Conservation (phyloP, 1,140 invertebrate genomes). For the Calycopis cecrops region DNA sequence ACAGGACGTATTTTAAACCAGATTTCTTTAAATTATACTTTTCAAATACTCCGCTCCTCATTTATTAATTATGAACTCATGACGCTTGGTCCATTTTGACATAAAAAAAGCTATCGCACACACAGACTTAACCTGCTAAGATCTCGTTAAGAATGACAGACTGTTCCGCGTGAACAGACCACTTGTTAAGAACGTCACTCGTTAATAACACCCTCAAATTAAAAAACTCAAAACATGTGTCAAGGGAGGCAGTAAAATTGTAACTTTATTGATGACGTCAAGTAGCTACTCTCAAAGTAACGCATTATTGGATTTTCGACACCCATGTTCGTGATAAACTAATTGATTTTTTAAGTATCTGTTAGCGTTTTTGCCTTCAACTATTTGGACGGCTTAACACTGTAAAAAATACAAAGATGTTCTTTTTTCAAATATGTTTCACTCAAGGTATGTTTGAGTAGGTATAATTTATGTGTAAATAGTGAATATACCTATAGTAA, state of each 20-base stretch:
- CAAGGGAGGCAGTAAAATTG: slow-evolving; percentile 54
- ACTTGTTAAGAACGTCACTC: slow-evolving; percentile 17
- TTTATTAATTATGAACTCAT: too few species aligned
- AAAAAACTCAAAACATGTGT: slow-evolving; percentile 40
- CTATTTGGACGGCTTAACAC: slow-evolving; percentile 9
- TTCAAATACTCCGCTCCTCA: too few species aligned
- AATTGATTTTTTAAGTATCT: slow-evolving; percentile 25
- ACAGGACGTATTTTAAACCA: too few species aligned
- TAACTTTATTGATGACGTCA: slow-evolving; percentile 57
- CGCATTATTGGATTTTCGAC: slow-evolving; percentile 8
- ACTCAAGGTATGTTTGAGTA: too few species aligned
- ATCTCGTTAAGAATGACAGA: slow-evolving; percentile 10
- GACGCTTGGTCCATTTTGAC: too few species aligned
- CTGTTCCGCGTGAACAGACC: neutral
- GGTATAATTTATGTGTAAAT: too few species aligned
- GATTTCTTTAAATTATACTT: too few species aligned
- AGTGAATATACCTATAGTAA: too few species aligned
- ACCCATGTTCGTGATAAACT: slow-evolving; percentile 11
- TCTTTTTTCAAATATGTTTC: too few species aligned
- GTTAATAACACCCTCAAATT: slow-evolving; percentile 53
- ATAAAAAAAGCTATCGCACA: too few species aligned
- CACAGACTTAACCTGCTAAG: too few species aligned
- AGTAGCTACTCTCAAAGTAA: slow-evolving; percentile 35
- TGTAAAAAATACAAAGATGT: neutral
- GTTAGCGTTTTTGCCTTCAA: slow-evolving; percentile 2